A percentile compares a stretch with the other conserved stretches of the same genome.
Evolutionary conservation across 92 coral and sea anemone genomes (phyloP).

Genomic region (Palythoa grandiflora): DNA sequence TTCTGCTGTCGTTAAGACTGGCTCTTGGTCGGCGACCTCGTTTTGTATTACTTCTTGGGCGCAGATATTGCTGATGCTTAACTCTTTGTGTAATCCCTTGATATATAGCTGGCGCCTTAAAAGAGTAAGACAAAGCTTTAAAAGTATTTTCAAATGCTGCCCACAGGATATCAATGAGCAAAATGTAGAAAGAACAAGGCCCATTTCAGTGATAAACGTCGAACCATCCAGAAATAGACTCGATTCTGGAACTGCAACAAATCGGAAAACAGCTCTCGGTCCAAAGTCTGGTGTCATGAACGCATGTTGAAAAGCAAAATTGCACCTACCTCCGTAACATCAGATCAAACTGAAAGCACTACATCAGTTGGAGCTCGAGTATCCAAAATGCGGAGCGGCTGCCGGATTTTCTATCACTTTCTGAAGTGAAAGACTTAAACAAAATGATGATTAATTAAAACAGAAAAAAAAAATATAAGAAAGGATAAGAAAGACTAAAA

Average conservation of each 20-base stretch:
- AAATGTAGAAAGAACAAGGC: neutral
- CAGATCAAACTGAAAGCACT: neutral
- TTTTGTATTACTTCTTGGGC: constrained; percentile 9
- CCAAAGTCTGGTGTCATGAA: neutral
- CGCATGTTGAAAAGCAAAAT: neutral
- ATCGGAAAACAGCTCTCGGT: neutral
- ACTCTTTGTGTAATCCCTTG: constrained; percentile 3
- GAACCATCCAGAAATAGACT: neutral
- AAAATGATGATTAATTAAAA: too few relatives aligned
- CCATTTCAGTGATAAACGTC: neutral
- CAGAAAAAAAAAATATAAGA: too few relatives aligned
- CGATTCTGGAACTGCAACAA: neutral
- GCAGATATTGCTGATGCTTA: neutral
- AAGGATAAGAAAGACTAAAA: too few relatives aligned
- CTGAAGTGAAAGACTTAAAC: too few relatives aligned
- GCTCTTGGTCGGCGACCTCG: neutral
- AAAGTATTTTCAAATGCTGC: constrained; percentile 23
- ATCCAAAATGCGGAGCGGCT: neutral
- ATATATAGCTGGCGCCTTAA: neutral
- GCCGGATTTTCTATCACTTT: too few relatives aligned
- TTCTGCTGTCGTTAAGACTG: neutral
- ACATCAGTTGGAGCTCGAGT: neutral
- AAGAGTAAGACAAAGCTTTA: neutral
- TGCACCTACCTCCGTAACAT: neutral
- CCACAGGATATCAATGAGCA: neutral